Percentiles rank a stretch among this genome's conserved stretches.
Evolutionary conservation across 1,140 invertebrate genomes (phyloP).

Genomic region (Macrobrachium nipponense): DNA sequence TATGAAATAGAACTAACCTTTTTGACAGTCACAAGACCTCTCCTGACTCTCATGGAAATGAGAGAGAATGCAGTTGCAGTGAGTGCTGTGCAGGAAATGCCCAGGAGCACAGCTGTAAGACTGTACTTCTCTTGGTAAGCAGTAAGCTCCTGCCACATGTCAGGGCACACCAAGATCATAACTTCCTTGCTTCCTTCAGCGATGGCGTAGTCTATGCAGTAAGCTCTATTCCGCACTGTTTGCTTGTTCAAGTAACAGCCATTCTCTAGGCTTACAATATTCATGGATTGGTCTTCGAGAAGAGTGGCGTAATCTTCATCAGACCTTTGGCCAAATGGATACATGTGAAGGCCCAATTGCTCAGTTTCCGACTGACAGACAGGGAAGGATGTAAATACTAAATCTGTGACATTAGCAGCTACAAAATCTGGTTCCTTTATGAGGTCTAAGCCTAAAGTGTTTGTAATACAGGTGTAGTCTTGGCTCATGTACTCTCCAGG

Average conservation of each 20-base stretch:
- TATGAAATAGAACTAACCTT: constrained; percentile 32
- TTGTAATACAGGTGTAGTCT: constrained; percentile 24
- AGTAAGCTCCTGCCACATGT: constrained; percentile 4
- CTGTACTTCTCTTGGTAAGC: constrained; percentile 55
- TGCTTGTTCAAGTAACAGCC: constrained; percentile 31
- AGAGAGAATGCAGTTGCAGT: constrained; percentile 53
- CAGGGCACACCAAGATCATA: constrained; percentile 49
- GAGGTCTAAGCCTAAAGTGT: constrained; percentile 31
- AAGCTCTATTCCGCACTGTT: constrained; percentile 12
- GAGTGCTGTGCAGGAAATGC: constrained; percentile 58
- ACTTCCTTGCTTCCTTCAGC: constrained; percentile 28
- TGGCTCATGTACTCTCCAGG: constrained; percentile 41
- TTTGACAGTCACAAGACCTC: constrained; percentile 62
- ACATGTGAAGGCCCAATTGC: constrained; percentile 41
- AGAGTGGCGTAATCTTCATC: constrained; percentile 42
- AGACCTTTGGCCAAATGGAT: background rate
- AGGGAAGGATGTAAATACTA: constrained; percentile 52
- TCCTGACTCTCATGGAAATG: constrained; percentile 57
- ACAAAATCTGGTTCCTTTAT: constrained; percentile 30
- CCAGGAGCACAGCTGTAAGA: constrained; percentile 49
- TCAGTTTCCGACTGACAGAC: constrained; percentile 12
- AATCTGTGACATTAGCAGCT: constrained; percentile 47
- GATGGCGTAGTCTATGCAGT: constrained; percentile 50
- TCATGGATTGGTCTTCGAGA: background rate
- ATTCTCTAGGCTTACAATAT: constrained; percentile 44